Conservation (phyloP, 64 coral and sea anemone genomes). For the Pocillopora verrucosa region DNA sequence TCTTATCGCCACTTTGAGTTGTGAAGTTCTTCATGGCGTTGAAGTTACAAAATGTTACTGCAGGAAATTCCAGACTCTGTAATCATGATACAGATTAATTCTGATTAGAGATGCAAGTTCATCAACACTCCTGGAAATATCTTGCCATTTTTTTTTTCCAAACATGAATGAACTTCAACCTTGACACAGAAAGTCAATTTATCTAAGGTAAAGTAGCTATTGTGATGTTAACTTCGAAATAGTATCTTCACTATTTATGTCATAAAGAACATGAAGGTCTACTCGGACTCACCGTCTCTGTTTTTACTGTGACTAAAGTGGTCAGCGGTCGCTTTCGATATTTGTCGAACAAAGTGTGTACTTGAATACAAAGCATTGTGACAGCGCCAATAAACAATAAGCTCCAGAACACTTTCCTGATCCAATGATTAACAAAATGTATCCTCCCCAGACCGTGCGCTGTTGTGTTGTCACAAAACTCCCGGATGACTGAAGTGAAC, state of each 20-base stretch:
- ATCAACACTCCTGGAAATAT: background rate
- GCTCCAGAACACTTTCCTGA: background rate
- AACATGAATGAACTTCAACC: too few species aligned
- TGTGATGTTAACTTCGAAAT: too few species aligned
- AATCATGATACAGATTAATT: background rate
- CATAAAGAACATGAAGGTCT: too few species aligned
- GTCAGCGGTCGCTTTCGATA: slow-evolving; percentile 14
- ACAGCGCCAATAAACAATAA: slow-evolving; percentile 8
- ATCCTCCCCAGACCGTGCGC: slow-evolving; percentile 22
- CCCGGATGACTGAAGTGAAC: background rate
- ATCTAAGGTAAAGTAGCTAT: too few species aligned
- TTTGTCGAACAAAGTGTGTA: slow-evolving; percentile 1
- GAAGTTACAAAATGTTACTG: slow-evolving; percentile 40
- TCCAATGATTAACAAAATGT: background rate
- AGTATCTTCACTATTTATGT: too few species aligned
- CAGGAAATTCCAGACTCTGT: slow-evolving; percentile 39
- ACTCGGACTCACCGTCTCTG: background rate
- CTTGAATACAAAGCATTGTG: background rate
- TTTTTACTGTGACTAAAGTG: background rate
- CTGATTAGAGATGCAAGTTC: background rate
- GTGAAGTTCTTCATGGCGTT: slow-evolving; percentile 20
- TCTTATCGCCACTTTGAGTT: background rate
- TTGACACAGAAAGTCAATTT: too few species aligned
- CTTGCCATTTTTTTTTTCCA: background rate
- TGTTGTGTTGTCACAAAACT: slow-evolving; percentile 13